phyloP scores from a whole-genome alignment of 1,140 invertebrate genomes.

The Luehdorfia chinensis region DNA sequence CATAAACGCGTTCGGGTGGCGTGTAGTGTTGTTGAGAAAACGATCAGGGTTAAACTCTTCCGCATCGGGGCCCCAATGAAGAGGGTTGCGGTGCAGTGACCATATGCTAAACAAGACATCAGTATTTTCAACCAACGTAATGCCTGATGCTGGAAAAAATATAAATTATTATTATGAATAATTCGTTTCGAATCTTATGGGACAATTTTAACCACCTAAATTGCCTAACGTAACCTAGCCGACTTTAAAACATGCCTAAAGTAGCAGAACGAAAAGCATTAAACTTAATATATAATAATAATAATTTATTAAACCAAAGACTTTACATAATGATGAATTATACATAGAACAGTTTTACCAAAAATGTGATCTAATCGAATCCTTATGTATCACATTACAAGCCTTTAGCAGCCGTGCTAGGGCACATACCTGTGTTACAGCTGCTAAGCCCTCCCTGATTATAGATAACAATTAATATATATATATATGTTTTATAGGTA shows the following conservation, averaged over 20 bases:
- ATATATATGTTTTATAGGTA: no score
- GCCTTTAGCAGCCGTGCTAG: no score
- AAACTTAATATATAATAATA: not conserved
- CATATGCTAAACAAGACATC: constrained; percentile 22
- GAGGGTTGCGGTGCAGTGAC: constrained; percentile 32
- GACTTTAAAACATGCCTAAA: no score
- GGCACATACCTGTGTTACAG: no score
- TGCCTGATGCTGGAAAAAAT: constrained; percentile 20
- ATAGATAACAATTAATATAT: not conserved
- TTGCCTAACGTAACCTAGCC: no score
- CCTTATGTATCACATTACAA: no score
- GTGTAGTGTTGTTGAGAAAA: constrained; percentile 75
- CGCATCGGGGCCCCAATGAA: constrained; percentile 30
- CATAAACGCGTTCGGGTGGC: constrained; percentile 71
- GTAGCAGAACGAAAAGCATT: no score
- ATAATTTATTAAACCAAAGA: no score
- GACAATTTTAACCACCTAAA: not conserved
- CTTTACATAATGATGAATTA: no score
- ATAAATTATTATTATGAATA: not conserved
- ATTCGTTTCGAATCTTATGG: not conserved
- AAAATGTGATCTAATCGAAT: no score
- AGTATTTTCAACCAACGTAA: constrained; percentile 19
- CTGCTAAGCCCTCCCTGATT: not conserved
- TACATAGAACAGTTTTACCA: no score
- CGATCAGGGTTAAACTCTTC: constrained; percentile 75